Evolutionary conservation across 1,140 invertebrate genomes (phyloP), one percentile per base, ranked within the genome.

Genomic region (Drosophila simulans): DNA sequence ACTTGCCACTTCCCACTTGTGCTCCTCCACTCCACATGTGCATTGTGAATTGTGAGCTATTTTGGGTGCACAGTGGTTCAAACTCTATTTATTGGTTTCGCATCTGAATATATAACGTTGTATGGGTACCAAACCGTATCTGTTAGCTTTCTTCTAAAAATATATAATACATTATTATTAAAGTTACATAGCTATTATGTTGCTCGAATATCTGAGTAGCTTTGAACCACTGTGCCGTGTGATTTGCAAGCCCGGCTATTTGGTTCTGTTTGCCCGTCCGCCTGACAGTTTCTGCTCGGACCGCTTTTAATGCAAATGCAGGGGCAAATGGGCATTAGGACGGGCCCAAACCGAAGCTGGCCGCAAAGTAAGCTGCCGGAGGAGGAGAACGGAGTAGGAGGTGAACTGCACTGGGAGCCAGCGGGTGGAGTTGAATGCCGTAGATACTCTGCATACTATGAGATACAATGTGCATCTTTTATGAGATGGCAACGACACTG

Each of bases 221-320:
- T 35, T 11, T 20, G 1, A 7, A 42, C 70, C 80, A 82, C 35
- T 52, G 80, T 82, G 27, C 20, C 15, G 1, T 27, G 45, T 53
- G 48, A 80, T 79, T 65, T 79, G 54, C 54, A 60, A 62, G 63
- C 54, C 46, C 13, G 39, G 34, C 31, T 59, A 51, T 42, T 45
- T 8, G 56, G 35, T 57, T 27, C 45, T n/a, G 48, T 35, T 37
- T 54, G 25, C 49, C 35, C 42, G 31, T 34, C 48, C 42, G 27
- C 51, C 65, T 57, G 70, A 43, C 70, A 73, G 69, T 74, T 74
- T 37, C 31, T 69, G 64, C 64, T 77, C 34, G 60, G 54, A 57
- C 45, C 71, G 70, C 83, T 80, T 89, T 88, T 89, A 88, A 88
- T 88, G 83, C 83, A 88, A 88, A 86, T 86, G 75, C 74, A 66